Conservation (phyloP, 2,888 invertebrate species). For the Polyommatus iphigenia region DNA sequence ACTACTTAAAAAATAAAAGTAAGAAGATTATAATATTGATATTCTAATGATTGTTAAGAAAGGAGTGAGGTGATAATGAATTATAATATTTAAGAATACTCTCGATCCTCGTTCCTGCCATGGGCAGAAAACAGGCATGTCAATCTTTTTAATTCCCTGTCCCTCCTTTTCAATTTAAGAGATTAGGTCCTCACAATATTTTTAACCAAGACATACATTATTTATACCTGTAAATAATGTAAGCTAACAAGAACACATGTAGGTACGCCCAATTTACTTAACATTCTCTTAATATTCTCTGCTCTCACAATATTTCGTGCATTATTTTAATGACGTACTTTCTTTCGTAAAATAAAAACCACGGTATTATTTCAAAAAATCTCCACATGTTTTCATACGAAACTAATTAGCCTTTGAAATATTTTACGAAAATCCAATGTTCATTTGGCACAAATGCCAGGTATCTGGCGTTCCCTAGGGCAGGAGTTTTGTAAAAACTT, state of each 20-base stretch:
- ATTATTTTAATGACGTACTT: background rate
- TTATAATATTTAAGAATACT: no score
- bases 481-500: background rate
- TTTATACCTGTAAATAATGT: background rate
- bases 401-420: background rate
- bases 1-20: no score
- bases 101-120: no score
- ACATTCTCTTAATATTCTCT: background rate
- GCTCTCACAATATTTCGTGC: background rate
- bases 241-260: background rate
- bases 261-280: background rate
- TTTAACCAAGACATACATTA: background rate
- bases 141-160: no score
- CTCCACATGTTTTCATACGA: background rate
- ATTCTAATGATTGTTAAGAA: no score
- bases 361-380: background rate
- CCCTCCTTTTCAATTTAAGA: no score
- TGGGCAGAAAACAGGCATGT: no score
- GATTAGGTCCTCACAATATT: background rate
- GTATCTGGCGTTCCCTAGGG: background rate
- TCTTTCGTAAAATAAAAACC: background rate
- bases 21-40: no score
- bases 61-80: no score
- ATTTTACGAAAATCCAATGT: background rate
- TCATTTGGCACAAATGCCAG: slow-evolving; percentile 2